Percentiles rank a stretch among this genome's conserved stretches.
Evolutionary conservation across 2,113 vertebrate genomes (phyloP).

Genomic region (Rhynchopsitta pachyrhyncha): DNA sequence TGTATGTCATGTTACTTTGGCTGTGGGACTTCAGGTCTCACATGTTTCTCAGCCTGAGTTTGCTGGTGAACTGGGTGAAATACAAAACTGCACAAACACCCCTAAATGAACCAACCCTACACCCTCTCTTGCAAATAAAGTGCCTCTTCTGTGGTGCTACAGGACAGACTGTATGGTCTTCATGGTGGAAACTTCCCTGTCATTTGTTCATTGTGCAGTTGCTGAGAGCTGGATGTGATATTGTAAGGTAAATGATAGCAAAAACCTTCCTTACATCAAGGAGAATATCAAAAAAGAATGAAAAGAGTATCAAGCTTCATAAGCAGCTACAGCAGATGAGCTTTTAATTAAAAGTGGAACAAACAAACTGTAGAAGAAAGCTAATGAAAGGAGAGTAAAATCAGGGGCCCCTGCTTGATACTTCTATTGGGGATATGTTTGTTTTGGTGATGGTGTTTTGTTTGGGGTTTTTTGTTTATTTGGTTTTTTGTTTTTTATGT

Average conservation of each 20-base stretch:
- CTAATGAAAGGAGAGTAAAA: conserved; percentile 1
- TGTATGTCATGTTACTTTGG: not conserved
- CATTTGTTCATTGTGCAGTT: not conserved
- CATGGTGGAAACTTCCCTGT: not conserved
- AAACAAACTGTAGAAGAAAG: conserved; percentile 9
- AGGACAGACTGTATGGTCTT: rapidly evolving
- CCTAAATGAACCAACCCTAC: rapidly evolving
- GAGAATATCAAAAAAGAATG: not conserved
- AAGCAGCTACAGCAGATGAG: not conserved
- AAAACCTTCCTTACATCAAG: not conserved
- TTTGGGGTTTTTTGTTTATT: not conserved
- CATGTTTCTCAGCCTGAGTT: not conserved
- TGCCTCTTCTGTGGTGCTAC: not conserved
- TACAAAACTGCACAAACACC: not conserved
- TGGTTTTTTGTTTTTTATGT: not conserved
- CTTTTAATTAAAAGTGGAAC: not conserved
- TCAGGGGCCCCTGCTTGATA: not conserved
- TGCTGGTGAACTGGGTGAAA: not conserved
- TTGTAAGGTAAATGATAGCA: not conserved
- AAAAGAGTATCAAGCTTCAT: not conserved
- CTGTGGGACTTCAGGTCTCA: not conserved
- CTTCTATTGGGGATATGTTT: not conserved
- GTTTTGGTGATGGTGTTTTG: not conserved
- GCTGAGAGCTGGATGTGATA: not conserved
- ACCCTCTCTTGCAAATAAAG: not conserved